Evolutionary conservation across 2,888 invertebrate genomes (phyloP).

Genomic region (Pachycephus smyrnensis): DNA sequence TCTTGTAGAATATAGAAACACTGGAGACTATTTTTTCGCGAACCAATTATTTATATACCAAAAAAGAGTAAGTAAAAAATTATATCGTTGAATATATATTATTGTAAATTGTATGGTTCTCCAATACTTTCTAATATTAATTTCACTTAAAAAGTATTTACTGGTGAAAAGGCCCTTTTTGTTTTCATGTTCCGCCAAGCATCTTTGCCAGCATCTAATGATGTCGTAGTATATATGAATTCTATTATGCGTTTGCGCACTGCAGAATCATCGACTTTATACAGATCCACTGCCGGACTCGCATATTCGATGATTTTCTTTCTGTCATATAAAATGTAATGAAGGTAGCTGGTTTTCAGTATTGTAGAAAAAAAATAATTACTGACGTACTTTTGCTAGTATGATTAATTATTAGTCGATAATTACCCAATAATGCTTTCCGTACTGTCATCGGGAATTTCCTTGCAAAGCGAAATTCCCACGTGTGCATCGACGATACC

Average conservation of each 20-base stretch:
- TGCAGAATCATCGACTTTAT: constrained; percentile 61
- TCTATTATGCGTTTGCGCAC: constrained; percentile 55
- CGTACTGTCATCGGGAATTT: not conserved
- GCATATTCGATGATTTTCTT: constrained; percentile 59
- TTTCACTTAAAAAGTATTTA: not conserved
- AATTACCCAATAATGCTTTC: not conserved
- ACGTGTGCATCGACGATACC: constrained; percentile 56
- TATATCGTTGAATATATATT: constrained; percentile 14
- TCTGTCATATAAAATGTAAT: constrained; percentile 31
- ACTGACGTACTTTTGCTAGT: not conserved
- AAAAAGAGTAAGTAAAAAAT: too few relatives aligned
- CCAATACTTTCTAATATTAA: constrained; percentile 17
- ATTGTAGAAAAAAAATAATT: not conserved
- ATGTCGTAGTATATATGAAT: constrained; percentile 62
- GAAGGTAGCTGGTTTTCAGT: not conserved
- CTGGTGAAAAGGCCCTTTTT: constrained; percentile 26
- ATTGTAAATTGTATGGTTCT: constrained; percentile 28
- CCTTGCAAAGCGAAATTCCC: constrained; percentile 27
- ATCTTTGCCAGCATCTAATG: constrained; percentile 54
- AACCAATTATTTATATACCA: not conserved
- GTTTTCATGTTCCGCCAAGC: constrained; percentile 38
- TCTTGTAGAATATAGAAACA: too few relatives aligned
- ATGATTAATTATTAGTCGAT: not conserved
- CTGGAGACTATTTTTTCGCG: constrained; percentile 58
- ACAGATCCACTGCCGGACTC: constrained; percentile 62